phyloP scores from a whole-genome alignment of 2,797 vertebrate genomes.

The Podarcis siculus region DNA sequence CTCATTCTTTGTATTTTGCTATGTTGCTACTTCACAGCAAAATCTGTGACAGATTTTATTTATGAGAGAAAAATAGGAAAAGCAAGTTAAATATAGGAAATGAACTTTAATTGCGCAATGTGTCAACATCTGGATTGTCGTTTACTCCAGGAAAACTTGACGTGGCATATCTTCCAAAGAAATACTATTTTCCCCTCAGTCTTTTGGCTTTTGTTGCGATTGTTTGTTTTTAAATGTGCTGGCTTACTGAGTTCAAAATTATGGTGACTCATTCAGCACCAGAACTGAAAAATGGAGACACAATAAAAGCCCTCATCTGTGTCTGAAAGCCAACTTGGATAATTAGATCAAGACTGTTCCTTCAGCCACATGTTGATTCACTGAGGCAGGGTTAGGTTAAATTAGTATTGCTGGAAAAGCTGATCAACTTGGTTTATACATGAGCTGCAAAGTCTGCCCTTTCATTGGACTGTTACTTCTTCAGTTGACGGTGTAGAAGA shows the following conservation, averaged over 20 bases:
- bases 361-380: conserved; percentile 9
- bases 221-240: conserved; percentile 30
- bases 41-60: neutral
- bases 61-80: neutral
- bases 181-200: conserved; percentile 31
- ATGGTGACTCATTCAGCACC: conserved; percentile 12
- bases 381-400: conserved; percentile 42
- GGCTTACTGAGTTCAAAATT: conserved; percentile 16
- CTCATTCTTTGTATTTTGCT: neutral
- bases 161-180: neutral
- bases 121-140: conserved; percentile 26
- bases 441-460: neutral
- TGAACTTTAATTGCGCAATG: neutral
- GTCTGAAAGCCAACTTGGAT: conserved; percentile 28
- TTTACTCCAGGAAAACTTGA: conserved; percentile 21
- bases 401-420: conserved; percentile 30
- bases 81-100: conserved; percentile 12
- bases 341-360: conserved; percentile 34
- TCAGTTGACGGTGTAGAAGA: neutral
- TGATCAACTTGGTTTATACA: neutral
- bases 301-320: conserved; percentile 4
- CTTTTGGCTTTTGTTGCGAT: neutral
- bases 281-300: conserved; percentile 16
- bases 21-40: neutral
- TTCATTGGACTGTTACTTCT: neutral